Conservation (phyloP, 2,888 invertebrate species). For the Syrista parreyssii region DNA sequence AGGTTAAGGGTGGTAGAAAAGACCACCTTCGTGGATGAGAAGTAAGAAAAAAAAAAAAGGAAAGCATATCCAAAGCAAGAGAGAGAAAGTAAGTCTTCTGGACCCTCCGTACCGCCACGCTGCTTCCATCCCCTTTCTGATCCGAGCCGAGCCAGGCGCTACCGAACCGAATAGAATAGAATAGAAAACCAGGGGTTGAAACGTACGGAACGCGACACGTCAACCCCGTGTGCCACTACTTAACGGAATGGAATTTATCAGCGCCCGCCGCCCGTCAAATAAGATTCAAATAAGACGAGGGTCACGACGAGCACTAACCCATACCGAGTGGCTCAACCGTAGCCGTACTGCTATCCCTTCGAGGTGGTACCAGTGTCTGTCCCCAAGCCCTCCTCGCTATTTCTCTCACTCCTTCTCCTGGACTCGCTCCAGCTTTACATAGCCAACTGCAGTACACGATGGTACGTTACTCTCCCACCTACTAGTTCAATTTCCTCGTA, state of each 20-base stretch:
- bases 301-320: slow-evolving; percentile 18
- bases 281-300: slow-evolving; percentile 52
- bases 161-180: slow-evolving; percentile 11
- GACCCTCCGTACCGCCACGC: neutral
- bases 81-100: slow-evolving; percentile 4
- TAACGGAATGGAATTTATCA: slow-evolving; percentile 57
- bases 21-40: neutral
- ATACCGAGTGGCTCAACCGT: neutral
- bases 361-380: slow-evolving; percentile 8
- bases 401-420: slow-evolving; percentile 1
- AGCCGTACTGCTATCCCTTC: slow-evolving; percentile 10
- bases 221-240: slow-evolving; percentile 36
- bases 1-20: neutral
- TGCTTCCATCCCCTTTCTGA: neutral
- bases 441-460: neutral
- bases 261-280: slow-evolving; percentile 47
- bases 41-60: neutral
- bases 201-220: slow-evolving; percentile 46
- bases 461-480: slow-evolving; percentile 32
- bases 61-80: neutral
- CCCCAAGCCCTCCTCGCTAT: neutral
- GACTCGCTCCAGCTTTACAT: slow-evolving; percentile 7
- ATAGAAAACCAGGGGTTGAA: slow-evolving; percentile 26
- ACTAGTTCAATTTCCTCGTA: neutral
- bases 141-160: slow-evolving; percentile 1